Conservation (phyloP, 2,797 vertebrate species). For the Sebastiscus albofasciatus region DNA sequence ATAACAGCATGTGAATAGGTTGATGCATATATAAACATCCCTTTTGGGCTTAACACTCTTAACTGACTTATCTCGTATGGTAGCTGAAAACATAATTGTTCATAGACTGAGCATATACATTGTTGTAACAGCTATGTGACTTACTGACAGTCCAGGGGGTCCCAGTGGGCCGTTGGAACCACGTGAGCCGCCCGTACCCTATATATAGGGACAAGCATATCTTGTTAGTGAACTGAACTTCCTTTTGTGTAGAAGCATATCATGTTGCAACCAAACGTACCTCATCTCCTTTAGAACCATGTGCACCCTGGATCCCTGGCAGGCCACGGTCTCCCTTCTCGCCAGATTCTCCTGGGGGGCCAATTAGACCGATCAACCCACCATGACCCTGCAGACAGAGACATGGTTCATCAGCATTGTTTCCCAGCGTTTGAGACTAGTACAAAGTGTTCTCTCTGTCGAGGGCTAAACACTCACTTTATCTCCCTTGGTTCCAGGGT, state of each 20-base stretch:
- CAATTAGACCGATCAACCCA: slow-evolving; percentile 91
- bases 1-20: neutral
- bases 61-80: neutral
- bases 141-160: slow-evolving; percentile 86
- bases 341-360: slow-evolving; percentile 90
- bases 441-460: neutral
- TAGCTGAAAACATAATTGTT: neutral
- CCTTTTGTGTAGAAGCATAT: neutral
- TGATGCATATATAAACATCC: neutral
- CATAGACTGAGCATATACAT: neutral
- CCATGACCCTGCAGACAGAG: slow-evolving; percentile 86
- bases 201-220: slow-evolving; percentile 28
- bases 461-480: slow-evolving; percentile 83
- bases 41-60: neutral
- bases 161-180: slow-evolving; percentile 90
- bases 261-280: slow-evolving; percentile 68
- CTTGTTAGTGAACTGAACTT: neutral
- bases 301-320: slow-evolving; percentile 87
- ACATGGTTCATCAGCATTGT: slow-evolving; percentile 15
- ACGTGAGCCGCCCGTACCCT: slow-evolving; percentile 83
- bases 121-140: slow-evolving; percentile 47
- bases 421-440: slow-evolving; percentile 1
- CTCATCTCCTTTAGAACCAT: slow-evolving; percentile 88
- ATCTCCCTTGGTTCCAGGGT: slow-evolving; percentile 89
- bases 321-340: slow-evolving; percentile 94